Evolutionary conservation across 2,113 vertebrate species (phyloP).

Genomic region (Drymodes brunneopygia): DNA sequence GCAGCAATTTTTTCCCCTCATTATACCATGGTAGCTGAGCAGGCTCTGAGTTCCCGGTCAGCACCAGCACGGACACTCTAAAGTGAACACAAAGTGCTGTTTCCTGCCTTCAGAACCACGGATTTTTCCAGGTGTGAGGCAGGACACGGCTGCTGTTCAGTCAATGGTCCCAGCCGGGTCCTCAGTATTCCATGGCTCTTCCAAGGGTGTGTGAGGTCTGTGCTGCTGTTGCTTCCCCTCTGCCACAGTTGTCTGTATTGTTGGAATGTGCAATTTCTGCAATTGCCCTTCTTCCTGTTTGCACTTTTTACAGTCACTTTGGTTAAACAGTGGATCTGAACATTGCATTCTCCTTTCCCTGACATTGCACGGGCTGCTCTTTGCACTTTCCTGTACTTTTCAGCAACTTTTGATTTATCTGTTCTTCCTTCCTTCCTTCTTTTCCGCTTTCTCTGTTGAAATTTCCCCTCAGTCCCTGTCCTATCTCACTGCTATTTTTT

Average conservation of each 20-base stretch:
- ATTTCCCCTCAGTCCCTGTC: not conserved
- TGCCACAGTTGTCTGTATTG: not conserved
- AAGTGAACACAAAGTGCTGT: not conserved
- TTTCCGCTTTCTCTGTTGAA: not conserved
- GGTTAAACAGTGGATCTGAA: not conserved
- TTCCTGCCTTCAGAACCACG: not conserved
- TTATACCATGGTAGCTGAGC: not conserved
- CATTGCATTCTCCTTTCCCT: not conserved
- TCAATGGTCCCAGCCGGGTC: not conserved
- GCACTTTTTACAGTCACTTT: not conserved
- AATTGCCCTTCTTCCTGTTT: not conserved
- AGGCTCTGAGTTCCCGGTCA: not conserved
- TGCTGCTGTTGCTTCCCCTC: not conserved
- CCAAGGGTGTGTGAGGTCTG: not conserved
- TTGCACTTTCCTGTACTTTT: not conserved
- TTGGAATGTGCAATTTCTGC: not conserved
- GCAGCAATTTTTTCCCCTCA: not conserved
- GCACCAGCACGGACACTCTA: not conserved
- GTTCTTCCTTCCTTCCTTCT: not conserved
- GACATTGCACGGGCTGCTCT: not conserved
- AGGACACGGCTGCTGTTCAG: not conserved
- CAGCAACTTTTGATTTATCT: not conserved
- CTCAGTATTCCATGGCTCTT: not conserved
- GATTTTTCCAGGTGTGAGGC: not conserved
- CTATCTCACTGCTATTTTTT: not conserved